phyloP scores from a whole-genome alignment of 2,113 vertebrate species.

The Alexandromys fortis region DNA sequence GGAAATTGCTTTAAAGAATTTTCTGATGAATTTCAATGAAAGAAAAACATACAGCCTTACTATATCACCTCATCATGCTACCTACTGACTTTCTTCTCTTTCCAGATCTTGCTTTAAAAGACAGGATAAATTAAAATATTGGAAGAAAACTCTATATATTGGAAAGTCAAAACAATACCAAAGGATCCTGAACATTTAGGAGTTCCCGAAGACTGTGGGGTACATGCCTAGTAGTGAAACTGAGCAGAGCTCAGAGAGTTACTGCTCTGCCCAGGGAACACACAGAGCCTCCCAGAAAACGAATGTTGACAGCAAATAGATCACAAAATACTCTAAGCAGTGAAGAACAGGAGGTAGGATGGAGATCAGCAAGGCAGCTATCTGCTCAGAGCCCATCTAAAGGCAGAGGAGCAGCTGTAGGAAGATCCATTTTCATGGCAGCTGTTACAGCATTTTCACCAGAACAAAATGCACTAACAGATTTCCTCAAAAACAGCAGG shows the following conservation, averaged over 20 bases:
- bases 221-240: not conserved
- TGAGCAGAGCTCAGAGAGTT: not conserved
- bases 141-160: not conserved
- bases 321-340: not conserved
- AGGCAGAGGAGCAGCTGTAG: not conserved
- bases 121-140: not conserved
- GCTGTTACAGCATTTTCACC: not conserved
- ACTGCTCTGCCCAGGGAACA: not conserved
- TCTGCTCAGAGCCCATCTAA: not conserved
- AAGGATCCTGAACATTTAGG: not conserved
- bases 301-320: not conserved
- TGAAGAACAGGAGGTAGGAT: not conserved
- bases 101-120: not conserved
- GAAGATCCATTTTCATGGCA: not conserved
- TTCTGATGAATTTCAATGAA: not conserved
- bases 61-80: not conserved
- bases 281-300: not conserved
- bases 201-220: not conserved
- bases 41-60: not conserved
- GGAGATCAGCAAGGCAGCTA: not conserved
- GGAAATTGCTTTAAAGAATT: not conserved
- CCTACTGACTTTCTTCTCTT: not conserved
- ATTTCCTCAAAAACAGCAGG: not conserved
- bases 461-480: not conserved
- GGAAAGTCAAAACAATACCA: not conserved